Evolutionary conservation across 1,140 invertebrate species (phyloP), one percentile per base, ranked within the genome.

Genomic region (Maconellicoccus hirsutus): DNA sequence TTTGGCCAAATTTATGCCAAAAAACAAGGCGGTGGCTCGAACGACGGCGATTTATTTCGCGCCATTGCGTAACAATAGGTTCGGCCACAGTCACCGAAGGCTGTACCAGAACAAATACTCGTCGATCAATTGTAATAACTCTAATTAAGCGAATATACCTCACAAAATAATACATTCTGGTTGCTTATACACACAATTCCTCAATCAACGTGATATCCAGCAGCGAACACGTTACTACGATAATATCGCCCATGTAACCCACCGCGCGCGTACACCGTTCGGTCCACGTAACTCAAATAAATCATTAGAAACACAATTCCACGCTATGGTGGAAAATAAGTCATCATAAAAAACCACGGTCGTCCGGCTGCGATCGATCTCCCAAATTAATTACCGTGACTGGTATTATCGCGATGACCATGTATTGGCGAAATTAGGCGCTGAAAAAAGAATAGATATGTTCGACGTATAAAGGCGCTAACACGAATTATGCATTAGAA

Each of bases 201-300:
- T 52, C 42, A 52, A 52, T 52, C 42, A 52, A 52, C 42, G 42
- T 52, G 42, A 52, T 52, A 52, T 52, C 42, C 42, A 52, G 42
- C 42, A 52, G 42, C 42, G 42, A 52, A 19, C 42, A 52, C 42
- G 42, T 52, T 52, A 52, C 42, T 14, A 16, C 10, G 42, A 52
- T 52, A 52, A 19, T 52, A 52, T 52, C 42, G 42, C 42, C 42
- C 16, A 33, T 33, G 29, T 33, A 52, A 52, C 4, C 42, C 42
- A 19, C 42, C 42, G 42, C 6, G 6, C 42, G 29, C 42, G n/a
- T 3, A 16, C 42, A 6, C 10, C 2, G 6, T 6, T 52, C 16
- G 6, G 12, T 6, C 10, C 42, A 52, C 42, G 42, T 52, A 8
- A 52, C 42, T 19, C 42, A 16, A 52, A 52, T 52, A 52, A 52